Evolutionary conservation across 2,113 vertebrate genomes (phyloP), one percentile per base, ranked within the genome.

Genomic region (Cyanoliseus patagonus): DNA sequence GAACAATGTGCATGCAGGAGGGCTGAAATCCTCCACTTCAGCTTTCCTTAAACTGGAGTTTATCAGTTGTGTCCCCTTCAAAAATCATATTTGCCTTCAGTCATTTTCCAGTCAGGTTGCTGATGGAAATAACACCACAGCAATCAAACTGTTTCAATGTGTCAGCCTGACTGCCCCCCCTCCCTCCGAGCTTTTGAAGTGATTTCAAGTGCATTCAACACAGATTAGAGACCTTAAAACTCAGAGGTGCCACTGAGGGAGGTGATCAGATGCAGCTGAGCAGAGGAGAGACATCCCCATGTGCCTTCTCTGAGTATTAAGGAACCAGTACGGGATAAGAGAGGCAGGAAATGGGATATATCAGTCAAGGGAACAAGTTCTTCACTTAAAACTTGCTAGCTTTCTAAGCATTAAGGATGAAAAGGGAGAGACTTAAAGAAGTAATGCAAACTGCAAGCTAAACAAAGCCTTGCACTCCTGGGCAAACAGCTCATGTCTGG

Each of bases 151-250:
- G 23, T 28, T 80, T n/a, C 69, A 80, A 49, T 20, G 41, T 7
- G 24, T 72, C 92, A 49, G 80, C 74, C 76, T 17, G 53, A 42
- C 77, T 75, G 62, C 55, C 37, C 68, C 64, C 18, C 1, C 53
- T 55, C 68, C 19, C 64, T 55, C 70, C 1, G 6, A 93, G 90
- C 79, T 88, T 93, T 63, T 28, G 80, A 95, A 73, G 64, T 75
- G 82, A 94, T 92, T 95, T 90, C 75, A 83, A 92, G 88, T 41
- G 72, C 59, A 41, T 92, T 92, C 72, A 47, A 69, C 39, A 52
- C 39, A 77, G 67, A 86, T 79, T 69, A 46, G 59, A 62, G 52
- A 69, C 82, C 63, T 92, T 20, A 76, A 66, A 52, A 55, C 78
- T 85, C 4, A 0, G 53, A 73, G 59, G 72, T 9, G 10, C 79